Percentiles rank a stretch among this genome's conserved stretches.
Evolutionary conservation across 2,888 invertebrate genomes (phyloP).

Genomic region (Amaurobius ferox): DNA sequence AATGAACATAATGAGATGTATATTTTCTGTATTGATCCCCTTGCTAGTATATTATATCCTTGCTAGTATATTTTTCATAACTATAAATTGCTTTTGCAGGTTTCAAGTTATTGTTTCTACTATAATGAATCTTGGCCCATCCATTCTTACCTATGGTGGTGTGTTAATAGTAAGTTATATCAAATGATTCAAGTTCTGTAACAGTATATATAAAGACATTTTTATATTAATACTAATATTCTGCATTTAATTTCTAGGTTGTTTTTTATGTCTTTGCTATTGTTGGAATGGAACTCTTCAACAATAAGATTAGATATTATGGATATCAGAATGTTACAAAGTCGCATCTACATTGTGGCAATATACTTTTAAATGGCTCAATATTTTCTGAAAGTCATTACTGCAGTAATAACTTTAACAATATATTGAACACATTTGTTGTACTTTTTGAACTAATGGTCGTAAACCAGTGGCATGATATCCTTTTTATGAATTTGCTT

Average conservation of each 20-base stretch:
- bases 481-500: constrained; percentile 75
- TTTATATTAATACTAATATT: not conserved
- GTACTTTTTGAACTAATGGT: constrained; percentile 79
- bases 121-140: constrained; percentile 78
- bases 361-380: constrained; percentile 76
- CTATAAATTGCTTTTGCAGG: constrained; percentile 72
- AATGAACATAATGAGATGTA: too few relatives aligned
- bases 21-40: too few relatives aligned
- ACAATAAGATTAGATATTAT: constrained; percentile 76
- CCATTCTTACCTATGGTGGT: constrained; percentile 79
- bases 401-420: constrained; percentile 80
- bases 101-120: constrained; percentile 79
- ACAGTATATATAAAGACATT: too few relatives aligned
- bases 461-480: constrained; percentile 80
- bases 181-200: not conserved
- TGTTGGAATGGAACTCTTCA: constrained; percentile 79
- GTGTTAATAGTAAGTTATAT: constrained; percentile 79
- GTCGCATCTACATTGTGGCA: constrained; percentile 64
- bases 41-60: not conserved
- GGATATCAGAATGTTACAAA: constrained; percentile 75
- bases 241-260: constrained; percentile 75
- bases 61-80: constrained; percentile 7
- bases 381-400: constrained; percentile 78
- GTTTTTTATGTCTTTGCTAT: constrained; percentile 79
- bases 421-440: constrained; percentile 78